These are phyloP conservation scores for Perca schrenkii DNA, from an alignment of 2,113 vertebrate species.

Conservation along the genomic window DNA sequence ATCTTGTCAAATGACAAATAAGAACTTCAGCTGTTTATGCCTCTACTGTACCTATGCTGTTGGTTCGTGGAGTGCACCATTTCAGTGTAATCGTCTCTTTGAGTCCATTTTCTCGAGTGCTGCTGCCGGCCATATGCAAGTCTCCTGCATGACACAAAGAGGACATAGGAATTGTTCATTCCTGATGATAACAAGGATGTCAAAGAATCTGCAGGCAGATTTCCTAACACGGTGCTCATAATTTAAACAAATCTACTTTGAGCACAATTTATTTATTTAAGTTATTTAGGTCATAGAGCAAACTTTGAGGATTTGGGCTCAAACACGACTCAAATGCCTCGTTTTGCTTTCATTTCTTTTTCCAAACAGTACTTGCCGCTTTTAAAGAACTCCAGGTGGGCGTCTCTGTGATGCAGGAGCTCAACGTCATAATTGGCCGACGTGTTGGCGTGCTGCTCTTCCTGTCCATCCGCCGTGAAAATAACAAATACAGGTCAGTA, in stretches of 20 bases:
- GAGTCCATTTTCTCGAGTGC: slow-evolving; percentile 90
- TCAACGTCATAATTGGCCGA: slow-evolving; percentile 99
- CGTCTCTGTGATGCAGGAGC: slow-evolving; percentile 96
- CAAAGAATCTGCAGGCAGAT: not conserved
- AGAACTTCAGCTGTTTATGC: slow-evolving; percentile 48
- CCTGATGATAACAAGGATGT: not conserved
- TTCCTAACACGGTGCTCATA: not conserved
- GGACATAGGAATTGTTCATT: not conserved
- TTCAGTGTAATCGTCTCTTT: slow-evolving; percentile 97
- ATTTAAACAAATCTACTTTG: not conserved
- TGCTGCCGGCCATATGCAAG: slow-evolving; percentile 87
- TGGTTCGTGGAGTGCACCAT: slow-evolving; percentile 98
- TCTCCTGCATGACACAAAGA: slow-evolving; percentile 86
- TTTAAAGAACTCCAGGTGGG: slow-evolving; percentile 95
- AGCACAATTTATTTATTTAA: not conserved
- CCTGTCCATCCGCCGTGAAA: slow-evolving; percentile 85
- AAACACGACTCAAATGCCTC: not conserved
- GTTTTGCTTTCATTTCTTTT: not conserved
- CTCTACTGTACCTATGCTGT: slow-evolving; percentile 89
- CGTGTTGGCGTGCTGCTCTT: slow-evolving; percentile 99
- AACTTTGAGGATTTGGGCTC: not conserved
- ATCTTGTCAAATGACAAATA: not conserved
- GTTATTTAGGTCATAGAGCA: not conserved
- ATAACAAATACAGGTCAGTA: slow-evolving; percentile 46
- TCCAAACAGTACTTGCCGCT: slow-evolving; percentile 86